A percentile compares a stretch with the other conserved stretches of the same genome.
These are phyloP conservation scores for Rotaria socialis DNA, from an alignment of 2,888 invertebrate genomes.

Conservation along the genomic window DNA sequence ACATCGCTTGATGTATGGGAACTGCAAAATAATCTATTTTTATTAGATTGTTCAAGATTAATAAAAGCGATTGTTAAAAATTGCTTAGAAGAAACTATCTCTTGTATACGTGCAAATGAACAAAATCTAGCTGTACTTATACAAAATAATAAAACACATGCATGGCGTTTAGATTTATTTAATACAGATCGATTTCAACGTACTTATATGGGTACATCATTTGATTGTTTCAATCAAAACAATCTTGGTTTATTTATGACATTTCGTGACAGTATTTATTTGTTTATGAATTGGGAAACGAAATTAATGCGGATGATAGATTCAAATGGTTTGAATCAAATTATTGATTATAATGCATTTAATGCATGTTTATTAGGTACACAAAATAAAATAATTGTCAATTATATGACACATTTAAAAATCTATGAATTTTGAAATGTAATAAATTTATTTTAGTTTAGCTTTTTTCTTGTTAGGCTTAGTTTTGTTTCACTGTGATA, in stretches of 20 bases:
- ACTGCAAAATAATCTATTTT: not conserved
- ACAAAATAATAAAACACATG: not conserved
- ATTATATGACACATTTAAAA: not conserved
- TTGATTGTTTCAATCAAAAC: not conserved
- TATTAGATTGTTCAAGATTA: not conserved
- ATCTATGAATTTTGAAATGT: not conserved
- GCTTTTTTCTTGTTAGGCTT: not conserved
- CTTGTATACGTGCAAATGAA: not conserved
- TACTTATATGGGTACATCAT: not conserved
- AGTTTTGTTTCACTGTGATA: not conserved
- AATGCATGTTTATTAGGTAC: constrained; percentile 1
- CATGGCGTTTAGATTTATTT: constrained; percentile 1
- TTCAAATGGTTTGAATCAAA: not conserved
- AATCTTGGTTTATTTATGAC: not conserved
- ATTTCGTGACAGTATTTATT: not conserved
- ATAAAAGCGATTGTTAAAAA: not conserved
- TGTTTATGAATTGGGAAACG: constrained; percentile 18
- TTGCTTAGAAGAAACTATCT: not conserved
- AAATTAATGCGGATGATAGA: not conserved
- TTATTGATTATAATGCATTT: not conserved
- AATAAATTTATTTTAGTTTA: too few species aligned
- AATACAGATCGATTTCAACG: not conserved
- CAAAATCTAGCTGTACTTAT: not conserved
- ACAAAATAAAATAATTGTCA: not conserved
- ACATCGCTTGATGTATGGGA: not conserved